Conservation (phyloP, 2,113 vertebrate genomes). For the Aptenodytes forsteri region DNA sequence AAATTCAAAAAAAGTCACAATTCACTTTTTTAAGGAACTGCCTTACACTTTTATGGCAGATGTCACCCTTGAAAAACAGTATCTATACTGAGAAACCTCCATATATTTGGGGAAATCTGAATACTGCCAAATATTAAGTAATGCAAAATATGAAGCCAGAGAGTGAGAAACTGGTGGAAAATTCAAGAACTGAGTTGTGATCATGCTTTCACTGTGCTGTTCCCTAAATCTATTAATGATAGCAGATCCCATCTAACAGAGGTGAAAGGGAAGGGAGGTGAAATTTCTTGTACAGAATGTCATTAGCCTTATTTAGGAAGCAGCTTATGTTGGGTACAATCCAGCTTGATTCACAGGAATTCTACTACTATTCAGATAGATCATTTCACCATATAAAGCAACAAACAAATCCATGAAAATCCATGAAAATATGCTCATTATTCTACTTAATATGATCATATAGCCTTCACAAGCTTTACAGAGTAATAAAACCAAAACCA, state of each 20-base stretch:
- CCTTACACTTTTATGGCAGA: background rate
- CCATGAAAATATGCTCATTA: background rate
- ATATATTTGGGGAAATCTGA: too few species aligned
- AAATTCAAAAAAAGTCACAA: background rate
- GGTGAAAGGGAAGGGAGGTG: background rate
- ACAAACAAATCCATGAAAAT: background rate
- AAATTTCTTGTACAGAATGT: background rate
- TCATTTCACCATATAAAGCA: background rate
- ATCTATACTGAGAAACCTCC: background rate
- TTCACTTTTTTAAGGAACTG: background rate
- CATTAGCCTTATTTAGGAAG: background rate
- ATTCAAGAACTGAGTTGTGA: too few species aligned
- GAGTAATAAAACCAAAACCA: background rate
- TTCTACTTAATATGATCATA: background rate
- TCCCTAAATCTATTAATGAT: background rate
- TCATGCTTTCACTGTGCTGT: too few species aligned
- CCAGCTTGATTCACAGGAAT: background rate
- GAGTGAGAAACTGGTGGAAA: too few species aligned
- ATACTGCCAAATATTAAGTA: too few species aligned
- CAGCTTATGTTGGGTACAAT: background rate
- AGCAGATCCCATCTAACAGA: background rate
- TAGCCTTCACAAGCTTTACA: background rate
- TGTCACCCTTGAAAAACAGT: background rate
- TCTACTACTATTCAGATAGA: background rate
- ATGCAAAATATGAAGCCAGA: too few species aligned